Evolutionary conservation across 2,113 vertebrate species (phyloP).

Genomic region (Oncorhynchus nerka): DNA sequence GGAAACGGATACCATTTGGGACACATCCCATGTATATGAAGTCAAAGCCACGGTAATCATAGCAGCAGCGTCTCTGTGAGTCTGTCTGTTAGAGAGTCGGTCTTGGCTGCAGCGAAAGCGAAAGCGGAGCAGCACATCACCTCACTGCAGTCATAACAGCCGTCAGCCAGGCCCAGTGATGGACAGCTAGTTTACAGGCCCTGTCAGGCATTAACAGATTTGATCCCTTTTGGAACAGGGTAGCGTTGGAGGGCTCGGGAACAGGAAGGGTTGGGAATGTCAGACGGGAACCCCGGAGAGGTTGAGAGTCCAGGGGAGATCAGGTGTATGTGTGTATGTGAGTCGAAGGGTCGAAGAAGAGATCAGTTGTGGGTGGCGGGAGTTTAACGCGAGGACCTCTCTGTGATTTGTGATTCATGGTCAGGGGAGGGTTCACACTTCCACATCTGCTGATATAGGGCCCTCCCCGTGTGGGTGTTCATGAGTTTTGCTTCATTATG

Average conservation of each 20-base stretch:
- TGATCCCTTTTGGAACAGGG: conserved; percentile 58
- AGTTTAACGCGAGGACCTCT: conserved; percentile 32
- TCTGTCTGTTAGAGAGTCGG: not conserved
- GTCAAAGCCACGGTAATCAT: conserved; percentile 38
- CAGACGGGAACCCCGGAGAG: not conserved
- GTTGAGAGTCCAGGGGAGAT: conserved; percentile 6
- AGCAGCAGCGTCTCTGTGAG: conserved; percentile 8
- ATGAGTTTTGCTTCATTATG: conserved; percentile 1
- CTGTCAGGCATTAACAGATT: conserved; percentile 69
- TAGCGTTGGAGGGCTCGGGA: conserved; percentile 2
- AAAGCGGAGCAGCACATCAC: conserved; percentile 28
- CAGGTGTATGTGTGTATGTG: conserved; percentile 13
- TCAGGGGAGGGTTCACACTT: conserved; percentile 39
- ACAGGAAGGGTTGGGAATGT: not conserved
- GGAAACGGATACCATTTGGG: too few relatives aligned
- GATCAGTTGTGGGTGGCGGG: conserved; percentile 21
- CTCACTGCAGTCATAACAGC: conserved; percentile 45
- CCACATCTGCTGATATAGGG: conserved; percentile 35
- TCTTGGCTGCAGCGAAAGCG: conserved; percentile 6
- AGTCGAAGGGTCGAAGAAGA: conserved; percentile 12
- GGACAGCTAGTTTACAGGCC: conserved; percentile 54
- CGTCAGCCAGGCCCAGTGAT: conserved; percentile 35
- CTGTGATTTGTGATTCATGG: conserved; percentile 38
- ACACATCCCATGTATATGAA: conserved; percentile 8
- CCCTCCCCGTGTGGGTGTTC: conserved; percentile 5